Percentiles rank a stretch among this genome's conserved stretches.
phyloP scores from a whole-genome alignment of 2,113 vertebrate species.

The Mesembrinibis cayennensis region DNA sequence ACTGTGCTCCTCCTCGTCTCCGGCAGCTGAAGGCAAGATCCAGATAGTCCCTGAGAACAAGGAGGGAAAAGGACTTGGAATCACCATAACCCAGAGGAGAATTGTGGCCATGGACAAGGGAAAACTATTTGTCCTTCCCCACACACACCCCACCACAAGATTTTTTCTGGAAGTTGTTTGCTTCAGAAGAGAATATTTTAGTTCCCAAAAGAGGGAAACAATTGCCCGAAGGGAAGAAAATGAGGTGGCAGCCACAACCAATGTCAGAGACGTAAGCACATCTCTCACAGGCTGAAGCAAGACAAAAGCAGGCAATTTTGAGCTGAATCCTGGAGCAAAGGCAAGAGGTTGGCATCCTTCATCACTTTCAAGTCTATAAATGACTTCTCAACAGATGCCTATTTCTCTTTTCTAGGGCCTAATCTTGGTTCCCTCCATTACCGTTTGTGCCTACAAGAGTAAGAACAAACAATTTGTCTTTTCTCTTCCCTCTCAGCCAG shows the following conservation, averaged over 20 bases:
- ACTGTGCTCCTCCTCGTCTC: not conserved
- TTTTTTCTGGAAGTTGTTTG: not conserved
- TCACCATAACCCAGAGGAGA: not conserved
- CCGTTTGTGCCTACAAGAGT: not conserved
- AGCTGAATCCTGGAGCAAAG: slow-evolving; percentile 12
- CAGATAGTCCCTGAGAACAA: not conserved
- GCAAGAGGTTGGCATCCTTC: not conserved
- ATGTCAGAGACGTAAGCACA: not conserved
- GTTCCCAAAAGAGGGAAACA: not conserved
- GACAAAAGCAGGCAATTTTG: slow-evolving; percentile 1
- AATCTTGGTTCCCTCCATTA: not conserved
- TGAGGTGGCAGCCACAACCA: not conserved
- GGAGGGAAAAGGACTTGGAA: not conserved
- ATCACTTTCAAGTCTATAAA: slow-evolving; percentile 5
- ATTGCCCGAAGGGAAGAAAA: not conserved
- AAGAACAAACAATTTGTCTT: not conserved
- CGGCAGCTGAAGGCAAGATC: not conserved
- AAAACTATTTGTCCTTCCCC: not conserved
- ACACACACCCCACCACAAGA: rapidly evolving
- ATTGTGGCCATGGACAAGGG: not conserved
- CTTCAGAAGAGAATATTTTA: not conserved
- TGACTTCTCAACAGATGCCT: not conserved
- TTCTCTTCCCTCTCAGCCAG: not conserved
- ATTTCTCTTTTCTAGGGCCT: not conserved
- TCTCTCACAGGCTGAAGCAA: not conserved